Conservation (phyloP, 2,113 vertebrate genomes). For the Elachura formosa region DNA sequence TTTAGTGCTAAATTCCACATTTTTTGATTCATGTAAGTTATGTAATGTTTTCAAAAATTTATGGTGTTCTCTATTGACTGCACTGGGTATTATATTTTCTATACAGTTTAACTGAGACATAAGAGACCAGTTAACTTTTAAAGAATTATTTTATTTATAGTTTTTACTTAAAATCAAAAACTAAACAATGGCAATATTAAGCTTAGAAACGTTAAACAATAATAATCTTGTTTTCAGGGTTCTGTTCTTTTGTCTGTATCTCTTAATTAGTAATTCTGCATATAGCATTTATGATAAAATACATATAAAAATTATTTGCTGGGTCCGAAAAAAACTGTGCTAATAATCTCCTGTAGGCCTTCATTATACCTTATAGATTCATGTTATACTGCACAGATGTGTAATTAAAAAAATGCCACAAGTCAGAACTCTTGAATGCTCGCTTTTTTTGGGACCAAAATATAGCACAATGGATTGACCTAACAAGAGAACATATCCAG, state of each 20-base stretch:
- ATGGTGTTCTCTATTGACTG: neutral
- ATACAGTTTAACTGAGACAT: neutral
- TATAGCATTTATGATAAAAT: slow-evolving; percentile 5
- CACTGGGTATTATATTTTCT: neutral
- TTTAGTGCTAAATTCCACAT: neutral
- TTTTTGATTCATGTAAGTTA: neutral
- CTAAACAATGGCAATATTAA: neutral
- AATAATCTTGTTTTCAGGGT: neutral
- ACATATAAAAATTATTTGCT: slow-evolving; percentile 1
- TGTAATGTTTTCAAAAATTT: neutral
- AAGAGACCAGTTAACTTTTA: neutral
- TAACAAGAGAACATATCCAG: neutral
- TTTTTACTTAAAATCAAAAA: neutral
- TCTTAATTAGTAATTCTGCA: neutral
- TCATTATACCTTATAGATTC: slow-evolving; percentile 31
- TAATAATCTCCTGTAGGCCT: slow-evolving; percentile 45
- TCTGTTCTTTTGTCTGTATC: neutral
- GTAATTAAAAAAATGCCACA: slow-evolving; percentile 34
- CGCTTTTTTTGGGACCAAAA: neutral
- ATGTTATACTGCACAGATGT: neutral
- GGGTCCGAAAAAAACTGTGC: neutral
- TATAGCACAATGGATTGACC: neutral
- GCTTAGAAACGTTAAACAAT: neutral
- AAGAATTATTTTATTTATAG: neutral
- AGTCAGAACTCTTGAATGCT: neutral